These are phyloP conservation scores for Myiopsitta monachus DNA, from an alignment of 2,113 vertebrate genomes.

Conservation along the genomic window DNA sequence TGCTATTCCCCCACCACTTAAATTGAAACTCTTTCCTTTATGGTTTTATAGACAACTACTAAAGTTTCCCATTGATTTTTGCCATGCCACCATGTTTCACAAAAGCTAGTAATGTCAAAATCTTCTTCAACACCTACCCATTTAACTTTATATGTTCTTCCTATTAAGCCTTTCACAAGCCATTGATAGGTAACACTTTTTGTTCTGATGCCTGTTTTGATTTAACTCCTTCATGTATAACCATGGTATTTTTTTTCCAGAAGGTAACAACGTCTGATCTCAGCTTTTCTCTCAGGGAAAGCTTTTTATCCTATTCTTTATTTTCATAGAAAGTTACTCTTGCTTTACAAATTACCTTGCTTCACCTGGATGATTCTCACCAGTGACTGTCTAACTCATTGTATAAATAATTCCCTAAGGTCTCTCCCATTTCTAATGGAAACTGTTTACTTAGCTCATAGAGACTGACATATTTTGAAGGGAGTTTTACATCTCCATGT, in stretches of 20 bases:
- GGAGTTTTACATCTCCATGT: background rate
- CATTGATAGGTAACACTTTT: background rate
- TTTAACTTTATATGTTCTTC: background rate
- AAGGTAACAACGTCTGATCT: background rate
- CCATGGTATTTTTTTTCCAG: background rate
- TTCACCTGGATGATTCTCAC: background rate
- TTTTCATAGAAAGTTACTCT: background rate
- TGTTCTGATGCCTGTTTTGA: background rate
- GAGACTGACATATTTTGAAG: background rate
- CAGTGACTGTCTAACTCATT: background rate
- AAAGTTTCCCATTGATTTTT: constrained; percentile 45
- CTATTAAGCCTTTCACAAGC: background rate
- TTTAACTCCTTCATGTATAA: background rate
- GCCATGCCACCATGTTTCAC: constrained; percentile 8
- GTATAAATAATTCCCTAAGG: background rate
- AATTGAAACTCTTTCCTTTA: constrained; percentile 4
- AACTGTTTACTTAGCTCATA: background rate
- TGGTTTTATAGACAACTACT: constrained; percentile 1
- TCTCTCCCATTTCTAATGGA: background rate
- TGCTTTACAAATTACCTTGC: background rate
- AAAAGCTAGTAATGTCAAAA: constrained; percentile 30
- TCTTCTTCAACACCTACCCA: background rate
- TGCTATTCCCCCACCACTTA: background rate
- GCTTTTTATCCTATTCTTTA: background rate
- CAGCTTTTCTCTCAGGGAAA: background rate